Percentiles rank a stretch among this genome's conserved stretches.
Conservation (phyloP, 1,140 invertebrate species). For the Papilio machaon region DNA sequence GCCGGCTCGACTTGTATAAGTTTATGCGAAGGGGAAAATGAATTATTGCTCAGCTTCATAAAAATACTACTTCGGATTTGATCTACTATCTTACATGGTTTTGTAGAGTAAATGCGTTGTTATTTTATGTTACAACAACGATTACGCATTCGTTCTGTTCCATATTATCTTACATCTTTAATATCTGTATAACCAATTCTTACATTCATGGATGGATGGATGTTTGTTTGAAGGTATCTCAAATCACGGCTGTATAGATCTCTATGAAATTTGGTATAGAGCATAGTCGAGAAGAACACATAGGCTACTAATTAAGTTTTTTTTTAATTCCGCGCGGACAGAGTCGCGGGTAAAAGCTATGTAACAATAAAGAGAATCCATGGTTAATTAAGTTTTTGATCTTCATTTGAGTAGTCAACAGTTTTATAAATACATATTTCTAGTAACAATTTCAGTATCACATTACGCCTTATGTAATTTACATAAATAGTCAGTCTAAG, state of each 20-base stretch:
- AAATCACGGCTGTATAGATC: no score
- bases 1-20: conserved; percentile 26
- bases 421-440: no score
- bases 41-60: conserved; percentile 26
- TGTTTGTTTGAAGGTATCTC: no score
- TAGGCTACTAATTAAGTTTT: no score
- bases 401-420: no score
- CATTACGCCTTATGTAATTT: background rate
- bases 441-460: background rate
- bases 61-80: conserved; percentile 8
- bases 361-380: no score
- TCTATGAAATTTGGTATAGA: no score
- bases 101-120: background rate
- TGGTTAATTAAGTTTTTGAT: no score
- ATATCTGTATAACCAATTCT: background rate
- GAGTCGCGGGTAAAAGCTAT: no score
- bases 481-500: background rate
- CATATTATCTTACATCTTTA: background rate
- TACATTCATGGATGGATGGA: no score
- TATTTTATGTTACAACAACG: background rate
- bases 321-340: no score
- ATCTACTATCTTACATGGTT: background rate
- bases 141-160: background rate
- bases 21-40: conserved; percentile 35
- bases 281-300: no score